Conservation (phyloP, 2,113 vertebrate species). For the Prietella phreatophila region DNA sequence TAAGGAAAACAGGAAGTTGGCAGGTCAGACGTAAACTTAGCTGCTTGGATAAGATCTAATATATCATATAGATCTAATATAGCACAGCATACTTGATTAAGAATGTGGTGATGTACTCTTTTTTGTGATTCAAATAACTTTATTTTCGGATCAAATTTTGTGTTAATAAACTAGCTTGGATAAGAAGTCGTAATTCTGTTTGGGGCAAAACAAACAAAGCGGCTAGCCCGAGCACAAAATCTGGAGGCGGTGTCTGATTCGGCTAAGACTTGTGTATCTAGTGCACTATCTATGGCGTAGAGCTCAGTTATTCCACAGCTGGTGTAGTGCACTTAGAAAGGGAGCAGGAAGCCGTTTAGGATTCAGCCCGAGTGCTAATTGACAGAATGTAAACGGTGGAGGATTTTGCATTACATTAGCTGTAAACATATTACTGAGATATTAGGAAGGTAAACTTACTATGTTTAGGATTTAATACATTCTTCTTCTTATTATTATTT, state of each 20-base stretch:
- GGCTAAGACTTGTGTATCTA: accelerated
- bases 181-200: background rate
- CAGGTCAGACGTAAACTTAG: background rate
- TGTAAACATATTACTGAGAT: background rate
- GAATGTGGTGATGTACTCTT: too few species aligned
- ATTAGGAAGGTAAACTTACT: background rate
- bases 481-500: background rate
- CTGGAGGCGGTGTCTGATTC: background rate
- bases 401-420: too few species aligned
- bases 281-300: background rate
- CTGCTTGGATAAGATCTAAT: background rate
- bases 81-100: background rate
- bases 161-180: background rate
- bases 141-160: too few species aligned
- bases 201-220: background rate
- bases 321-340: background rate
- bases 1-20: conserved; percentile 8
- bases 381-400: background rate
- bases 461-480: background rate
- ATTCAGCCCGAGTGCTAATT: background rate
- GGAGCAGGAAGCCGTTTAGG: background rate
- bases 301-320: too few species aligned
- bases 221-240: background rate
- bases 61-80: too few species aligned
- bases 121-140: background rate